Percentiles rank a stretch among this genome's conserved stretches.
These are phyloP conservation scores for Andrena haemorrhoa DNA, from an alignment of 2,888 invertebrate genomes.

Conservation along the genomic window DNA sequence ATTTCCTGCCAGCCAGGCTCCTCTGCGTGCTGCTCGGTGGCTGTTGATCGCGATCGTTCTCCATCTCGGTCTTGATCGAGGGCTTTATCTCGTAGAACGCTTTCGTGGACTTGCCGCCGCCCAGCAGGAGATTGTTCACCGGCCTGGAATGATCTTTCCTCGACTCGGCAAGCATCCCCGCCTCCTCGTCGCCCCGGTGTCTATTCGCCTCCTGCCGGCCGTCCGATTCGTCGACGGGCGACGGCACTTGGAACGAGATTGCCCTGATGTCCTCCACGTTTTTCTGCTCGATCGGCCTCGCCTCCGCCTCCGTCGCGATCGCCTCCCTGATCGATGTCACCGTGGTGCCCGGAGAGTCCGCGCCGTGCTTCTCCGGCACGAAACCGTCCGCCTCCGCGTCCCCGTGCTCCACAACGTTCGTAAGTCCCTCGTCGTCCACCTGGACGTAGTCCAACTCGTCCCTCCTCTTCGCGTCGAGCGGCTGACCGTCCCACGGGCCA, in stretches of 20 bases:
- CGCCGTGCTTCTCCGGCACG: not conserved
- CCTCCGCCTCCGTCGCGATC: slow-evolving; percentile 39
- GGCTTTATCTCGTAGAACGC: slow-evolving; percentile 81
- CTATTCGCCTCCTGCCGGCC: not conserved
- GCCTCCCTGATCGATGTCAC: slow-evolving; percentile 13
- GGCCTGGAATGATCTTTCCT: slow-evolving; percentile 71
- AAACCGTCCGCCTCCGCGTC: not conserved
- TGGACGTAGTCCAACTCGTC: slow-evolving; percentile 37
- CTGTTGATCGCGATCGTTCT: slow-evolving; percentile 53
- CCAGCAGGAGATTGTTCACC: slow-evolving; percentile 70
- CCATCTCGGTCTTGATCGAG: slow-evolving; percentile 77
- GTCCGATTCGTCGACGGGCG: not conserved
- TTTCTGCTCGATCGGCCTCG: slow-evolving; percentile 44
- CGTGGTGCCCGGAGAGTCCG: slow-evolving; percentile 8
- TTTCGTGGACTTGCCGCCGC: slow-evolving; percentile 73
- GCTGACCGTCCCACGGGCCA: slow-evolving; percentile 3
- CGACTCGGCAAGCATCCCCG: slow-evolving; percentile 31
- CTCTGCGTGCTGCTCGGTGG: slow-evolving; percentile 50
- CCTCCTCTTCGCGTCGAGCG: slow-evolving; percentile 17
- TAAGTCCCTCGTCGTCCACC: slow-evolving; percentile 35
- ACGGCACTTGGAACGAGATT: slow-evolving; percentile 72
- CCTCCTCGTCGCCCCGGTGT: slow-evolving; percentile 40
- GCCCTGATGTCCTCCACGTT: slow-evolving; percentile 66
- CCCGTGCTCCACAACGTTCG: slow-evolving; percentile 18
- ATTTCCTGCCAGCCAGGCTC: slow-evolving; percentile 52